These are phyloP conservation scores for Microcebus griseorufus DNA, from an alignment of 2,113 vertebrate species.

Conservation along the genomic window DNA sequence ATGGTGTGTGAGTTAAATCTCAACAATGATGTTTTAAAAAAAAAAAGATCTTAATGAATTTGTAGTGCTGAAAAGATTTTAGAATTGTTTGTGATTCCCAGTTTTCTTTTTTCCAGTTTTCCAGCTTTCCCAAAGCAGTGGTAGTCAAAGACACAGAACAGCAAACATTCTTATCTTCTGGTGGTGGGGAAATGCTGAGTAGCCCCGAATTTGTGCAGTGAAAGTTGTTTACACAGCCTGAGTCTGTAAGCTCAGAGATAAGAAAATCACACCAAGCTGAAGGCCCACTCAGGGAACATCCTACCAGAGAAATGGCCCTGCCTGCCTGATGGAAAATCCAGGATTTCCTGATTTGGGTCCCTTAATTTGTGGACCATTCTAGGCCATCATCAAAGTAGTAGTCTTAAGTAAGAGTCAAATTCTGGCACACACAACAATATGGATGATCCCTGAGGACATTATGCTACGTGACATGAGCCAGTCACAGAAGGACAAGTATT, in stretches of 20 bases:
- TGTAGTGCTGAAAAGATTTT: neutral
- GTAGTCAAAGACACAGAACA: neutral
- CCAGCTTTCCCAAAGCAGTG: neutral
- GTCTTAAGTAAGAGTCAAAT: neutral
- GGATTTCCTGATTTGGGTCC: constrained; percentile 24
- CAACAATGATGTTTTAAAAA: neutral
- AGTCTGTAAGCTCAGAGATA: constrained; percentile 6
- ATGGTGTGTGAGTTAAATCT: neutral
- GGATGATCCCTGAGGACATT: neutral
- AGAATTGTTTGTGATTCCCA: neutral
- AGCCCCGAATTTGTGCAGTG: neutral
- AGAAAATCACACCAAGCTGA: neutral
- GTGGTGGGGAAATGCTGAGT: neutral
- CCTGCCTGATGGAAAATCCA: neutral
- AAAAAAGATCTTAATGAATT: constrained; percentile 12
- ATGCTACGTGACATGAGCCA: neutral
- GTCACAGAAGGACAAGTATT: neutral
- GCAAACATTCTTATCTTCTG: neutral
- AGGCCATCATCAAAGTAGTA: neutral
- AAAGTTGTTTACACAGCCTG: constrained; percentile 38
- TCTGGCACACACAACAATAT: neutral
- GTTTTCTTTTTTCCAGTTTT: neutral
- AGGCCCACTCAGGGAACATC: neutral
- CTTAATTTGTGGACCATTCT: neutral
- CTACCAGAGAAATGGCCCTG: neutral